A percentile compares a stretch with the other conserved stretches of the same genome.
Conservation (phyloP, 2,113 vertebrate genomes). For the Mola mola region DNA sequence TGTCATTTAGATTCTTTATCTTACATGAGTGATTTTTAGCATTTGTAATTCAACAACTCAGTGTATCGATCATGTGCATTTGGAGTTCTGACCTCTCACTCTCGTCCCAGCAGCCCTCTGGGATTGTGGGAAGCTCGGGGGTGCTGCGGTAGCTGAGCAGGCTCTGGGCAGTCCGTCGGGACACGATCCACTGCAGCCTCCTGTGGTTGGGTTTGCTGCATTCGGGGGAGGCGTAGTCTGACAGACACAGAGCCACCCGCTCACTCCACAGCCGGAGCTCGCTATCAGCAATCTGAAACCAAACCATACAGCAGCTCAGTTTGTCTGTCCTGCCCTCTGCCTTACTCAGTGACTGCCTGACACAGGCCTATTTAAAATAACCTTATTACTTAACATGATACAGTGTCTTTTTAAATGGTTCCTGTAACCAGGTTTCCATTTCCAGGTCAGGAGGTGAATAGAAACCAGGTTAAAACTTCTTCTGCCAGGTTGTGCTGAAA, state of each 20-base stretch:
- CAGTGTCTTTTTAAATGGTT: background rate
- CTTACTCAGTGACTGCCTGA: background rate
- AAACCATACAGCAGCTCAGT: background rate
- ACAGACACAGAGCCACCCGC: slow-evolving; percentile 91
- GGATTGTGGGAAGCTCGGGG: slow-evolving; percentile 94
- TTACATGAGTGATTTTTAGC: background rate
- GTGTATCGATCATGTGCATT: background rate
- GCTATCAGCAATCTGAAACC: slow-evolving; percentile 86
- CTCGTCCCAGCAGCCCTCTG: slow-evolving; percentile 87
- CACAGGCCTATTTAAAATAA: background rate
- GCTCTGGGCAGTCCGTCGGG: slow-evolving; percentile 92
- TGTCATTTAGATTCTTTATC: background rate
- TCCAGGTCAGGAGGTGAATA: slow-evolving; percentile 7
- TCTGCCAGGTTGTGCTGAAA: slow-evolving; percentile 7
- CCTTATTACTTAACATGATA: background rate
- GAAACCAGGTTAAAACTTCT: background rate
- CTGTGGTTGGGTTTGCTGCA: slow-evolving; percentile 95
- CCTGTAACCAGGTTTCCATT: slow-evolving; percentile 6
- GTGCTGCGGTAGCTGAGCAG: slow-evolving; percentile 92
- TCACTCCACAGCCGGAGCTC: slow-evolving; percentile 92
- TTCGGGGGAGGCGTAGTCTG: slow-evolving; percentile 92
- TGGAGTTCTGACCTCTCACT: slow-evolving; percentile 85
- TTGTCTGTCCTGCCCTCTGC: background rate
- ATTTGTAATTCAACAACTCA: background rate
- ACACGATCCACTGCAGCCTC: slow-evolving; percentile 96